phyloP scores from a whole-genome alignment of 2,888 invertebrate genomes.

The Chrysomela aeneicollis region DNA sequence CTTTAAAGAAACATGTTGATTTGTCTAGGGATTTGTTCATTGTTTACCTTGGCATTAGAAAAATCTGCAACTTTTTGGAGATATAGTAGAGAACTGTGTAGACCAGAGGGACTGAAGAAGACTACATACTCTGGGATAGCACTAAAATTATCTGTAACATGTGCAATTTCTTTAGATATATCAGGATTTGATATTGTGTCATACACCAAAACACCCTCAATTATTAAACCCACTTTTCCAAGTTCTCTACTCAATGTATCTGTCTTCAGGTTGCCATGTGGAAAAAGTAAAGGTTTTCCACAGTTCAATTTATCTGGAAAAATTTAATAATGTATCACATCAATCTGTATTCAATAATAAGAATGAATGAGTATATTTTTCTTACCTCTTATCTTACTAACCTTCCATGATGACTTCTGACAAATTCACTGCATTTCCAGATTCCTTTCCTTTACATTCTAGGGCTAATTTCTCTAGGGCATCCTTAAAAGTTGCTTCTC shows the following conservation, averaged over 20 bases:
- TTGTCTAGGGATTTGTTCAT: no score
- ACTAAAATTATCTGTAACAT: conserved; percentile 55
- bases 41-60: conserved; percentile 46
- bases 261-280: conserved; percentile 66
- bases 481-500: conserved; percentile 64
- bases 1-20: no score
- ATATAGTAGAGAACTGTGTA: conserved; percentile 61
- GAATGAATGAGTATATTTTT: neutral
- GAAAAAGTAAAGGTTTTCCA: conserved; percentile 63
- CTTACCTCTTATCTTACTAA: conserved; percentile 43
- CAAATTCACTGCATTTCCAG: conserved; percentile 65
- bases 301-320: conserved; percentile 55
- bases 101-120: conserved; percentile 69
- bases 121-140: conserved; percentile 64
- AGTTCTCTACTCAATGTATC: conserved; percentile 63
- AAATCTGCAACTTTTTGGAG: conserved; percentile 54
- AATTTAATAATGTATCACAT: no score
- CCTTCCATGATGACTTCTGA: conserved; percentile 63
- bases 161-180: conserved; percentile 60
- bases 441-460: conserved; percentile 63
- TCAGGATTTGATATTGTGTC: conserved; percentile 64
- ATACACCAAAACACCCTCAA: conserved; percentile 65
- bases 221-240: conserved; percentile 56
- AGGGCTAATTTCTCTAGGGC: conserved; percentile 61
- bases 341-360: no score